Evolutionary conservation across 2,888 invertebrate genomes (phyloP), one percentile per base, ranked within the genome.

Genomic region (Erannis defoliaria): DNA sequence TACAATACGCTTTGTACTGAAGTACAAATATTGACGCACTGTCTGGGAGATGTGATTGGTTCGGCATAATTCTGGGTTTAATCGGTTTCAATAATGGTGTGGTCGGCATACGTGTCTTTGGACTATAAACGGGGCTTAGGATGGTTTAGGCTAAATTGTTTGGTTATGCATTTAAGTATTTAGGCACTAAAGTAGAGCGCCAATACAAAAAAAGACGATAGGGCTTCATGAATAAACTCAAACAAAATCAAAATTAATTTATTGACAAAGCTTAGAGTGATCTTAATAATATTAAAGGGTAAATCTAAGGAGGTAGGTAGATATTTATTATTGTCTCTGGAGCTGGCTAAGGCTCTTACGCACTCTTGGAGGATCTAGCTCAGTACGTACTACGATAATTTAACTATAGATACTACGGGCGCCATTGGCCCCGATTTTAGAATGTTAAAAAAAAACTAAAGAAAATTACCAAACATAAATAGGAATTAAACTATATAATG

Each of bases 21-120:
- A 68, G 66, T 68, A 70, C 72, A 74, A 80, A 81, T 80, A 81
- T 82, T 82, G 80, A 81, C 73, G 67, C 64, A 60, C 46, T 53
- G 72, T 70, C 71, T 71, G 69, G 67, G 45, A 64, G 55, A 62
- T 70, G 70, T 71, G 68, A 75, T 74, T 73, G 75, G 64, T 76
- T 68, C 70, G 65, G 71, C 68, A 70, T 71, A 70, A 73, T 71
- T 69, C 55, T 55, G 61, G 57, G 51, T 43, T 58, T 61, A 71
- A 75, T 72, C 71, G 67, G 58, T 72, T 71, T 57, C 56, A 68
- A 73, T 71, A 66, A 67, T 57, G 50, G 50, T 56, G 59, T 56
- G 60, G 60, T 55, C 43, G 35, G 49, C 43, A 46, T 33, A 64
- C 48, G 57, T 66, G 59, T 45, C 46, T 62, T 45, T 50, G 61